Evolutionary conservation across 2,797 vertebrate species (phyloP).

Genomic region (Miichthys miiuy): DNA sequence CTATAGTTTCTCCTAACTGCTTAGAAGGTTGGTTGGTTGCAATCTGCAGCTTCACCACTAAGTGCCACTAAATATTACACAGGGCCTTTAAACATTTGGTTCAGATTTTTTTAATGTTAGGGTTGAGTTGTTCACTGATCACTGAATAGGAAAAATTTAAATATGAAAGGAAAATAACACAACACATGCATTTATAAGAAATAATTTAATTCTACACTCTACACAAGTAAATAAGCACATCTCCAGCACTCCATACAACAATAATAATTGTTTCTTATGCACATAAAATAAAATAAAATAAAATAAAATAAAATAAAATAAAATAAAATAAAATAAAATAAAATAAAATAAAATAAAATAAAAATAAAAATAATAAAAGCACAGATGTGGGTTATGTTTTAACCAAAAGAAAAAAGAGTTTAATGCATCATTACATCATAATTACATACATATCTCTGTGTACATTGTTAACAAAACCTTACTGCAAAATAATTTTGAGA

Average conservation of each 20-base stretch:
- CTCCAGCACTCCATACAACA: neutral
- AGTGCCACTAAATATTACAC: too few relatives aligned
- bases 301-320: too few relatives aligned
- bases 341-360: neutral
- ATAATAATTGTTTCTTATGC: neutral
- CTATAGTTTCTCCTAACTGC: too few relatives aligned
- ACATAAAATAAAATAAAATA: neutral
- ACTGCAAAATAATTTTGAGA: neutral
- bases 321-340: neutral
- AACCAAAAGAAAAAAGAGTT: slow-evolving; percentile 25
- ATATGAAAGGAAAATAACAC: neutral
- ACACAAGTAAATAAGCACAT: neutral
- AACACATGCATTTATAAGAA: neutral
- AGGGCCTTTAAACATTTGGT: neutral
- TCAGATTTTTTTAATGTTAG: neutral
- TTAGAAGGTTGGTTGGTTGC: too few relatives aligned
- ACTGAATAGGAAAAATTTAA: neutral
- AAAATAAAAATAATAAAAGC: neutral
- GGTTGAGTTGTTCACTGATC: neutral
- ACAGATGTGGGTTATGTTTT: slow-evolving; percentile 4
- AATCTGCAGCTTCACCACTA: too few relatives aligned
- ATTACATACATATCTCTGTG: slow-evolving; percentile 11
- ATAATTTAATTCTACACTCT: neutral
- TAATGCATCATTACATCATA: slow-evolving; percentile 28
- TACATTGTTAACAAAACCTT: neutral